Evolutionary conservation across 1,140 invertebrate species (phyloP), one percentile per base, ranked within the genome.

Genomic region (Cheumatopsyche charites): DNA sequence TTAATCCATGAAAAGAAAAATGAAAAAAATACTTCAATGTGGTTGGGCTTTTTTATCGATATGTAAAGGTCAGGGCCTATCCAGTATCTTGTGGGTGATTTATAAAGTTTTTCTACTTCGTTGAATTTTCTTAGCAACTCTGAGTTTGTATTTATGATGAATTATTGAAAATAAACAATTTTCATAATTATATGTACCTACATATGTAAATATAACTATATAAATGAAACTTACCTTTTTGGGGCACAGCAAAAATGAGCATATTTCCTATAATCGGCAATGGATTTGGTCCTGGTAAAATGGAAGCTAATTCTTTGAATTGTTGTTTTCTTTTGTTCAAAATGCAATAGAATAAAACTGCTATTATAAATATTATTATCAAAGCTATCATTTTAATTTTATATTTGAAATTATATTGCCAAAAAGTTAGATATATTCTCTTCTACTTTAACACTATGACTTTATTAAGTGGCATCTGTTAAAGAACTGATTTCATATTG

Each of bases 231-330:
- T n/a, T 49, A 71, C 70, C 58, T 63, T 71, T 71, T 65, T 71
- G 70, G 1, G 70, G 61, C 6, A 52, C 70, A 7, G 70, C 70
- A 49, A 71, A 65, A 17, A 65, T 52, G 9, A 71, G 25, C 13
- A 58, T 26, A 21, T 72, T 72, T 42, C 70, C 70, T 2, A 72
- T 66, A 7, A 72, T 43, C 9, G 70, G 70, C 47, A 9, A 67
- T n/a, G 70, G 12, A 43, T 61, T 67, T 15, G 70, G 70, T 15
- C 70, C 70, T 13, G 45, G 63, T 19, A 72, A 13, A 12, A 25
- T 62, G 17, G 12, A 23, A 3, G 45, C 23, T 0, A 63, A 49
- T 52, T 47, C 23, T 11, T 65, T 63, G 11, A 65, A 23, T 17
- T 71, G 9, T 12, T 29, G 23, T 13, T 45, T 72, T 0, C 17